A percentile compares a stretch with the other conserved stretches of the same genome.
These are phyloP conservation scores for Uloborus plumipes DNA, from an alignment of 2,888 invertebrate species.

Conservation along the genomic window DNA sequence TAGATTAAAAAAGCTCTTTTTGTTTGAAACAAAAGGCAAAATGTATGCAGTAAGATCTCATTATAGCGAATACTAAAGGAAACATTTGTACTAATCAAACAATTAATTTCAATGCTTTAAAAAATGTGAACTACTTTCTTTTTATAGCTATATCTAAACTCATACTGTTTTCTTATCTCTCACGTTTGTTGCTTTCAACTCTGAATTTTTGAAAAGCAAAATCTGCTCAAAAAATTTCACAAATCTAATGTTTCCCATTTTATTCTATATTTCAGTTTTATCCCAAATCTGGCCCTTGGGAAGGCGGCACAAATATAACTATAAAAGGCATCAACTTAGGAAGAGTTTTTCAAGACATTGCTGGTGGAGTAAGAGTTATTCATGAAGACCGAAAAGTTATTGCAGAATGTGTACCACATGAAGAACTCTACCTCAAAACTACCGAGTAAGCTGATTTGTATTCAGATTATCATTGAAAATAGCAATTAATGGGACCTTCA, in stretches of 20 bases:
- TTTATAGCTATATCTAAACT: neutral
- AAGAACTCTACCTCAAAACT: conserved; percentile 88
- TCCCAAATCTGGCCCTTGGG: conserved; percentile 92
- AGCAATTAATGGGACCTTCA: neutral
- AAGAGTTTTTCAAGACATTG: conserved; percentile 91
- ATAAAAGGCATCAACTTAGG: conserved; percentile 95
- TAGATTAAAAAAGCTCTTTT: too few species aligned
- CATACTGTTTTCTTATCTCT: neutral
- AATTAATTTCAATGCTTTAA: too few species aligned
- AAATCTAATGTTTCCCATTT: neutral
- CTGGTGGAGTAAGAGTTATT: conserved; percentile 83
- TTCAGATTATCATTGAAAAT: neutral
- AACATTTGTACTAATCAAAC: too few species aligned
- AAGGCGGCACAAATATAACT: conserved; percentile 95
- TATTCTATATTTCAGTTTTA: conserved; percentile 72
- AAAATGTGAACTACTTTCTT: too few species aligned
- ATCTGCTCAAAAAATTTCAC: neutral
- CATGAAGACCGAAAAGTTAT: conserved; percentile 94
- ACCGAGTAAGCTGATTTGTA: conserved; percentile 58
- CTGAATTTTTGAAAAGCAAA: neutral
- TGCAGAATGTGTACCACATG: conserved; percentile 92
- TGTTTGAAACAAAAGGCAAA: too few species aligned
- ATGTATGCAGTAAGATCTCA: too few species aligned
- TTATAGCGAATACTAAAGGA: too few species aligned
- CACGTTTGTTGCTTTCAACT: neutral